phyloP scores from a whole-genome alignment of 92 coral and sea anemone genomes.

The Porites cylindrica region DNA sequence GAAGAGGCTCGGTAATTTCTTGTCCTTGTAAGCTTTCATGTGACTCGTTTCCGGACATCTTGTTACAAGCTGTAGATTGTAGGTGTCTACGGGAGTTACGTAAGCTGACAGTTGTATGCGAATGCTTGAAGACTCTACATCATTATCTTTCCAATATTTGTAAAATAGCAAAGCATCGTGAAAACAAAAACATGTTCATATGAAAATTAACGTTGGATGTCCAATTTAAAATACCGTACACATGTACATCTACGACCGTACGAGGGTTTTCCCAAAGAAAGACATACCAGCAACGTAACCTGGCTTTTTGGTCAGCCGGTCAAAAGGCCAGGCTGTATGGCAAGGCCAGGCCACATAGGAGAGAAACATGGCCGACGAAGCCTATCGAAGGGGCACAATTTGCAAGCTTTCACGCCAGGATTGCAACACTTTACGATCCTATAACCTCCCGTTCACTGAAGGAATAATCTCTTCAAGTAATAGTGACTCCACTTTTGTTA shows the following conservation, averaged over 20 bases:
- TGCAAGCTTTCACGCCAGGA: slow-evolving; percentile 18
- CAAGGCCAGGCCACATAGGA: slow-evolving; percentile 27
- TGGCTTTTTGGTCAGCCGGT: too few species aligned
- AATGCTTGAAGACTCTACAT: too few species aligned
- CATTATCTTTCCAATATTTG: too few species aligned
- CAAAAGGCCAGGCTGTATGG: neutral
- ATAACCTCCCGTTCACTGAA: slow-evolving; percentile 30
- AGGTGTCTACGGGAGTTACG: neutral
- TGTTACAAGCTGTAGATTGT: too few species aligned
- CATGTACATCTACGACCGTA: too few species aligned
- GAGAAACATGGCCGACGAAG: slow-evolving; percentile 56
- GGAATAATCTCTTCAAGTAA: slow-evolving; percentile 20
- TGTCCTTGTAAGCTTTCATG: neutral
- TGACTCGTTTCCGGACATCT: neutral
- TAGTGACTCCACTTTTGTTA: neutral
- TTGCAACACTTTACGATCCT: slow-evolving; percentile 1
- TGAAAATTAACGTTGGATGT: too few species aligned
- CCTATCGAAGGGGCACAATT: slow-evolving; percentile 14
- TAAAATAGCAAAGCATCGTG: too few species aligned
- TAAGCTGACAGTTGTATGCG: neutral
- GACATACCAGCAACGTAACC: too few species aligned
- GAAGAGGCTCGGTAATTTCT: slow-evolving; percentile 59
- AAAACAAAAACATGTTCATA: too few species aligned
- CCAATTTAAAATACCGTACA: too few species aligned
- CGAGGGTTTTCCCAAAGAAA: too few species aligned